Base-by-base conservation (phyloP, 2,797 vertebrate genomes). In the Emydoidea blandingii region DNA sequence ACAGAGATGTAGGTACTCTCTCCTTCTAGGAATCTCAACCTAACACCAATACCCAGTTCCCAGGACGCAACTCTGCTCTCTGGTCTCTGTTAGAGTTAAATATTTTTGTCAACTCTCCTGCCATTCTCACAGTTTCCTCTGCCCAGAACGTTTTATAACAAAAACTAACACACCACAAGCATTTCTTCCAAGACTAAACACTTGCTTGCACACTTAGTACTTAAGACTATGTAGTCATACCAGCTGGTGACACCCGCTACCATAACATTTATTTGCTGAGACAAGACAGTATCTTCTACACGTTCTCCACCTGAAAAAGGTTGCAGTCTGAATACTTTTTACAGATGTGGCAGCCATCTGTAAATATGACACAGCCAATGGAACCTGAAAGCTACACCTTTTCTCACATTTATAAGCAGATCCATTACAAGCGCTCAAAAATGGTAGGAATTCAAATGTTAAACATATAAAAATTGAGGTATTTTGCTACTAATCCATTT, bases 381-480 rank as follows among this genome's bases (percentile, higher is more conserved):
- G 12, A 68, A 18, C 25, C 84, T 85, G 31, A 79, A 54, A 54
- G 37, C 47, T 78, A 23, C 15, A 47, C 10, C 34, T 90, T 29
- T 65, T 41, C 65, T 72, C 37, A 41, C 37, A 72, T 72, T 92
- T 11, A 0, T 59, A 68, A 94, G 59, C 56, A 12, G 29, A 44
- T 59, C 54, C 34, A 59, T 41, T 34, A 15, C 1, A 83, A 37
- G 50, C n/a, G 16, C 0, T 0, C 25, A 53, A 62, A 80, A 62
- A 10, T 52, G 11, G 25, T 29, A 49, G 89, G 47, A 78, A 94
- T 93, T 94, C 50, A 93, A 93, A 88, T 86, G 15, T 49, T 90
- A 79, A 86, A 84, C 41, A 37, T 52, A 59, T 79, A 84, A 56
- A 15, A 83, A 29, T n/a, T 90, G 81, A 88, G 89, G 50, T 78